These are phyloP conservation scores for Meloe dianella DNA, from an alignment of 2,888 invertebrate species.

Conservation along the genomic window DNA sequence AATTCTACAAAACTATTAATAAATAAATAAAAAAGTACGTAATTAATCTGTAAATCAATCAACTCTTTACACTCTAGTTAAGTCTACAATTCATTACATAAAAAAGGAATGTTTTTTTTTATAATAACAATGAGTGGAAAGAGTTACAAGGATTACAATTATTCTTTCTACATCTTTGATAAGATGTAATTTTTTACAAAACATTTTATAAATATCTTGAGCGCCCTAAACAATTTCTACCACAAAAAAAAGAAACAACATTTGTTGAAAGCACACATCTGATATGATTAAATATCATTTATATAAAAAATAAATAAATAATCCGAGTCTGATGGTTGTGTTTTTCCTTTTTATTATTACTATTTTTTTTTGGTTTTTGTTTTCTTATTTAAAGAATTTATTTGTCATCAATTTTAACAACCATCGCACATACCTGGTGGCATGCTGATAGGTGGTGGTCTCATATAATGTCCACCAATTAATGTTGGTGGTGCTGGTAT, in stretches of 20 bases:
- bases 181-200: background rate
- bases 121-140: background rate
- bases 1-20: background rate
- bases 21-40: too few species aligned
- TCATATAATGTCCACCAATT: constrained; percentile 68
- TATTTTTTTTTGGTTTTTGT: background rate
- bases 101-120: background rate
- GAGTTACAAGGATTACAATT: background rate
- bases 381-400: background rate
- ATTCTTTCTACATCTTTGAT: too few species aligned
- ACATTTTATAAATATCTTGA: background rate
- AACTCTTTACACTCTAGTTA: constrained; percentile 1
- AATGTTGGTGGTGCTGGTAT: constrained; percentile 61
- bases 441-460: constrained; percentile 69
- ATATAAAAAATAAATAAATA: background rate
- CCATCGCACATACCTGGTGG: constrained; percentile 67
- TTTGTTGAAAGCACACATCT: background rate
- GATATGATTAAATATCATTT: background rate
- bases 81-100: too few species aligned
- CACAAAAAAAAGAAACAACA: background rate
- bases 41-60: background rate
- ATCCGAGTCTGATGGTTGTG: background rate
- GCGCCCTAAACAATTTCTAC: background rate
- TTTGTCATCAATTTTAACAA: constrained; percentile 17
- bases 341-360: background rate